Conservation (phyloP, 2,113 vertebrate genomes). For the Nothobranchius furzeri region DNA sequence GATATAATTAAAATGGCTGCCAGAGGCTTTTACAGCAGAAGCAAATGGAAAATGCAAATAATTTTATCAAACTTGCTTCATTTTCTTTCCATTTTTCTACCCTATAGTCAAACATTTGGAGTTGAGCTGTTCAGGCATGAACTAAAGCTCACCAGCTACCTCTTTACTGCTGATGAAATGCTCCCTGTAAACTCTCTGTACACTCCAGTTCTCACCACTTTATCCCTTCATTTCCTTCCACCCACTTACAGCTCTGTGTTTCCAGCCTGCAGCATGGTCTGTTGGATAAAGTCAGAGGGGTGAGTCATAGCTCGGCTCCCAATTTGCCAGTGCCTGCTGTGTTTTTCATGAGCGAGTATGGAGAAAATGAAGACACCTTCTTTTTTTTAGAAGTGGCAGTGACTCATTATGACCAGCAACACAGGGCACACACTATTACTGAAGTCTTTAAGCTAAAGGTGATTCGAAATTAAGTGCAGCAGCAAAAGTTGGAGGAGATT, state of each 20-base stretch:
- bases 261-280: conserved; percentile 35
- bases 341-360: conserved; percentile 55
- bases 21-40: background rate
- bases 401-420: conserved; percentile 55
- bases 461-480: conserved; percentile 22
- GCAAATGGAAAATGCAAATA: background rate
- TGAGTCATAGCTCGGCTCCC: conserved; percentile 67
- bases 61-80: background rate
- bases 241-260: conserved; percentile 41
- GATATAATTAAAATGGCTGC: conserved; percentile 1
- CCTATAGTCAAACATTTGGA: background rate
- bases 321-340: conserved; percentile 52
- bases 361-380: conserved; percentile 17
- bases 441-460: conserved; percentile 24
- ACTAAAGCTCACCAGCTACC: background rate
- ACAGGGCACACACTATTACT: conserved; percentile 33
- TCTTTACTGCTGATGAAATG: conserved; percentile 17
- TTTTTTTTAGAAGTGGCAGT: conserved; percentile 33
- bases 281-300: conserved; percentile 58
- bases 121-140: background rate
- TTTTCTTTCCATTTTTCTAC: background rate
- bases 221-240: conserved; percentile 41
- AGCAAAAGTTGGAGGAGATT: conserved; percentile 21
- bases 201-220: conserved; percentile 24
- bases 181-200: conserved; percentile 13